Evolutionary conservation across 2,113 vertebrate species (phyloP).

Genomic region (Eulemur macaco): DNA sequence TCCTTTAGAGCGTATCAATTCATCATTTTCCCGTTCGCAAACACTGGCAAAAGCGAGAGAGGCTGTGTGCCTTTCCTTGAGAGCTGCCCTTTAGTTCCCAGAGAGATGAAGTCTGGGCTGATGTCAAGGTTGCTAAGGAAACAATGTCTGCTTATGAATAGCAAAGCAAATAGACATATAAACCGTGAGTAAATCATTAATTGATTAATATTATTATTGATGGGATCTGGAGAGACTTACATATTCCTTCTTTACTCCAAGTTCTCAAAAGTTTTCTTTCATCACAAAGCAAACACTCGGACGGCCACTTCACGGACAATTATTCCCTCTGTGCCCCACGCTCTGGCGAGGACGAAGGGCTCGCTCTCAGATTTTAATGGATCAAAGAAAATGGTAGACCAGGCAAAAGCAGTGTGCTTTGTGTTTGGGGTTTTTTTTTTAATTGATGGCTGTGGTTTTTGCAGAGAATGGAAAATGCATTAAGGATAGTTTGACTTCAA

Average conservation of each 20-base stretch:
- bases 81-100: slow-evolving; percentile 77
- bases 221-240: slow-evolving; percentile 72
- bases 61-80: slow-evolving; percentile 76
- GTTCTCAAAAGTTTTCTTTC: slow-evolving; percentile 82
- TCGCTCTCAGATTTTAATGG: slow-evolving; percentile 70
- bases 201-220: slow-evolving; percentile 79
- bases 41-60: slow-evolving; percentile 64
- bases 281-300: slow-evolving; percentile 85
- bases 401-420: slow-evolving; percentile 44
- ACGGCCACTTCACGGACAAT: slow-evolving; percentile 71
- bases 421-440: not conserved
- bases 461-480: slow-evolving; percentile 49
- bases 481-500: not conserved
- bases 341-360: slow-evolving; percentile 39
- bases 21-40: slow-evolving; percentile 80
- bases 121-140: slow-evolving; percentile 80
- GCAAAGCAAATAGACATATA: slow-evolving; percentile 82
- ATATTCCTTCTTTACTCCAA: slow-evolving; percentile 76
- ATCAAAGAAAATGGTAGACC: slow-evolving; percentile 77
- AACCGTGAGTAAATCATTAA: slow-evolving; percentile 86
- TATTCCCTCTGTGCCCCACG: slow-evolving; percentile 56
- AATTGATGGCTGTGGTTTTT: not conserved
- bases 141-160: slow-evolving; percentile 65
- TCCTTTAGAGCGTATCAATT: slow-evolving; percentile 63
- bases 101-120: slow-evolving; percentile 70